A percentile compares a stretch with the other conserved stretches of the same genome.
Conservation (phyloP, 2,888 invertebrate species). For the Pristionchus arcanus region DNA sequence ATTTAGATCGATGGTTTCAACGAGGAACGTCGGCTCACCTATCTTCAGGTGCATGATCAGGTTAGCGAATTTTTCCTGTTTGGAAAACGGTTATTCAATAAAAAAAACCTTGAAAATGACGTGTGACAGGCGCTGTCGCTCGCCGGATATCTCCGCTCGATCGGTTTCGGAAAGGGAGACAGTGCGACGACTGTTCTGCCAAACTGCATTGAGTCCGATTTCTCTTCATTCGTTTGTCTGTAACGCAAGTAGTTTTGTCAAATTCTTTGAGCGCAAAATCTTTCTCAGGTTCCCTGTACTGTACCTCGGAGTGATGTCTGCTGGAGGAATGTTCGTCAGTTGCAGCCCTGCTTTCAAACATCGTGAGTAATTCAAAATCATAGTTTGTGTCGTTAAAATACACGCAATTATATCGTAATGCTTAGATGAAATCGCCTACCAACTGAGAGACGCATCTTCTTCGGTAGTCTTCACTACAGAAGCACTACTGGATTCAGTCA, state of each 20-base stretch:
- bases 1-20: neutral
- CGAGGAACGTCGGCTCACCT: neutral
- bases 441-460: neutral
- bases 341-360: neutral
- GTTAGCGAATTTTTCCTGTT: neutral
- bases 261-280: no score
- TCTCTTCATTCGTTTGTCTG: no score
- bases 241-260: no score
- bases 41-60: neutral
- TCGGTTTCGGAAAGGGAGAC: neutral
- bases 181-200: neutral
- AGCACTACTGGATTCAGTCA: neutral
- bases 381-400: no score
- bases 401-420: no score
- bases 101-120: no score
- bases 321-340: neutral
- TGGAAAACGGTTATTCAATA: no score
- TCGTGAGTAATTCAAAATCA: no score
- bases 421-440: constrained; percentile 3
- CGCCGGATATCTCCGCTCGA: neutral
- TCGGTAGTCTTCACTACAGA: neutral
- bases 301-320: neutral
- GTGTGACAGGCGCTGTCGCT: neutral
- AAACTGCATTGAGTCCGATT: neutral
- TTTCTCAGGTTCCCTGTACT: neutral